Evolutionary conservation across 2,797 vertebrate genomes (phyloP), one percentile per base, ranked within the genome.

Genomic region (Cossypha caffra): DNA sequence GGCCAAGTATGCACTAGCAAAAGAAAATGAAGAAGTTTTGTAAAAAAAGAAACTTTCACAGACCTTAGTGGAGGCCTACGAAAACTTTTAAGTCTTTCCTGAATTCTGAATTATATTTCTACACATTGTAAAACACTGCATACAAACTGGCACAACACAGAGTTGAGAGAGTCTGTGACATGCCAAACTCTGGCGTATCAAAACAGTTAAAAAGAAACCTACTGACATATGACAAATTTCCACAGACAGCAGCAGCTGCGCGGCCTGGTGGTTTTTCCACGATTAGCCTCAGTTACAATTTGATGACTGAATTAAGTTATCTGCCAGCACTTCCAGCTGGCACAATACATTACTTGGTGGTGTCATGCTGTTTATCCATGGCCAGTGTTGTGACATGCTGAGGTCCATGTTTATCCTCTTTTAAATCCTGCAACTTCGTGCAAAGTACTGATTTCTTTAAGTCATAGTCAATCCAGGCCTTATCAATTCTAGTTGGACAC

Each of bases 311-410:
- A 96, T 97, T 95, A 97, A 94, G 85, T 91, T 94, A 92, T 91
- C 96, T 93, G 93, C 94, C 93, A 96, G 94, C 79, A 96, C 69
- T 80, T 95, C 91, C 96, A 97, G 94, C 95, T 97, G 96, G 96
- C 92, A 96, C 85, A 31, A 95, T 82, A 93, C 90, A 93, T 93
- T 93, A 94, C 57, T 88, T 16, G 42, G 52, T 64, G 90, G 74
- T 81, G 62, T 95, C 95, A 80, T 38, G 88, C 88, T 96, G 95
- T 78, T 97, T 95, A 95, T 84, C 94, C 80, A 86, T 54, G 91
- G 95, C 85, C 86, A 82, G 84, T 26, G 61, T 52, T 94, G 76
- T 77, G 77, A 95, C 93, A 96, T 55, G 75, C 84, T 93, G 94
- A 93, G 76, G 29, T 84, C 76, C 81, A 63, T 77, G 66, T 90